Evolutionary conservation across 2,113 vertebrate species (phyloP), one percentile per base, ranked within the genome.

Genomic region (Cyprinodon brontotheroides): DNA sequence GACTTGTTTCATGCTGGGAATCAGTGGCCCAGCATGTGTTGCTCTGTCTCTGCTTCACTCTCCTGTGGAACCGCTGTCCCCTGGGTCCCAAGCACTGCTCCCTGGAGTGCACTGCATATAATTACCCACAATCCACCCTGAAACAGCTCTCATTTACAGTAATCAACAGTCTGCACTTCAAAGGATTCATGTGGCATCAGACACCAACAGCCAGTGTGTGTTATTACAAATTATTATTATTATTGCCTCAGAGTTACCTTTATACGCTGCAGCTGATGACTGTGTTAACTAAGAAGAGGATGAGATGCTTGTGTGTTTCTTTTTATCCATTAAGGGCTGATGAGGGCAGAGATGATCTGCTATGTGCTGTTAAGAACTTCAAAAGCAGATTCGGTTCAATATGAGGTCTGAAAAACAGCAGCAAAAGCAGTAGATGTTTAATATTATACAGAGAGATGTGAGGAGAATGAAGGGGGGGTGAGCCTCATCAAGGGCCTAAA

Each of bases 121-220:
- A 93, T 93, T 93, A 93, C 91, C 91, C 93, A 93, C 90, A 92
- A 93, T 93, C 91, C 92, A 93, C 92, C 92, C 92, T 93, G 93
- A 93, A 93, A 93, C 89, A 91, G 91, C 92, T 88, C 92, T 92
- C 91, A 93, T 93, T 93, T 93, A 93, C 92, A 92, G 92, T 91
- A 93, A 93, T 93, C 91, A 93, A 93, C 92, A 93, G 89, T 92
- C 90, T 90, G 89, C 89, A 91, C 92, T 92, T 93, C 93, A 93
- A 92, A 93, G 92, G 89, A 90, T 90, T 91, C 86, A 85, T 88
- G 89, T 91, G 87, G 87, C 91, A 90, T 91, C 90, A 90, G 83
- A 92, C 86, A 85, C 76, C 75, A 72, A 87, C 81, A 88, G 79
- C 79, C 72, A 81, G 84, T 77, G 80, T 91, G 90, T 90, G 90